Percentiles rank a stretch among this genome's conserved stretches.
Conservation (phyloP, 1,140 invertebrate genomes). For the Drosophila bipectinata region DNA sequence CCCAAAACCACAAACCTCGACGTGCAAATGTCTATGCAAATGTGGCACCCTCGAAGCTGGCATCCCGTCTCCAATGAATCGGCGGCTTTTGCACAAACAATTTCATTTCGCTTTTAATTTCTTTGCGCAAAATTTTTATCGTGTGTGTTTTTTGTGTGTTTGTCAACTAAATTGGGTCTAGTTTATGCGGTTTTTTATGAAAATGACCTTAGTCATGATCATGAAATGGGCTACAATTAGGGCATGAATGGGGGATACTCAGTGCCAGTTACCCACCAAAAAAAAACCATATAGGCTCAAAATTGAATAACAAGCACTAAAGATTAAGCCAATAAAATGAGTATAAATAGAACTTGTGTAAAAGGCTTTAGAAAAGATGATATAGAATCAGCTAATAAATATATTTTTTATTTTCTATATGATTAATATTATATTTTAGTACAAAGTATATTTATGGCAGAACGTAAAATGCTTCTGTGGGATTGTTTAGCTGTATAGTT, state of each 20-base stretch:
- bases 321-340: conserved; percentile 5
- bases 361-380: neutral
- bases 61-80: neutral
- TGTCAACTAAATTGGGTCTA: conserved; percentile 73
- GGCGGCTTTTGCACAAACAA: conserved; percentile 49
- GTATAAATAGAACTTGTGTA: neutral
- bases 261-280: conserved; percentile 44
- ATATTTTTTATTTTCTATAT: no score
- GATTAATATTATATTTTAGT: no score
- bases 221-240: conserved; percentile 61
- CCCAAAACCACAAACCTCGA: conserved; percentile 56
- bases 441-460: no score
- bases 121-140: conserved; percentile 36
- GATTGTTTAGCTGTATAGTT: neutral
- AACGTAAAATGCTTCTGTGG: no score
- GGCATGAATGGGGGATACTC: conserved; percentile 52
- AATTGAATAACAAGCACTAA: conserved; percentile 44
- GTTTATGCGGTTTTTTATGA: conserved; percentile 78
- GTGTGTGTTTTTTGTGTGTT: conserved; percentile 24
- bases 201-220: conserved; percentile 80
- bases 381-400: no score
- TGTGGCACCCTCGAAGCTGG: conserved; percentile 26
- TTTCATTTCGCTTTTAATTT: conserved; percentile 62
- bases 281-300: conserved; percentile 1
- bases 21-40: conserved; percentile 57